Percentiles rank a stretch among this genome's conserved stretches.
These are phyloP conservation scores for Abramis brama DNA, from an alignment of 2,113 vertebrate genomes.

Conservation along the genomic window DNA sequence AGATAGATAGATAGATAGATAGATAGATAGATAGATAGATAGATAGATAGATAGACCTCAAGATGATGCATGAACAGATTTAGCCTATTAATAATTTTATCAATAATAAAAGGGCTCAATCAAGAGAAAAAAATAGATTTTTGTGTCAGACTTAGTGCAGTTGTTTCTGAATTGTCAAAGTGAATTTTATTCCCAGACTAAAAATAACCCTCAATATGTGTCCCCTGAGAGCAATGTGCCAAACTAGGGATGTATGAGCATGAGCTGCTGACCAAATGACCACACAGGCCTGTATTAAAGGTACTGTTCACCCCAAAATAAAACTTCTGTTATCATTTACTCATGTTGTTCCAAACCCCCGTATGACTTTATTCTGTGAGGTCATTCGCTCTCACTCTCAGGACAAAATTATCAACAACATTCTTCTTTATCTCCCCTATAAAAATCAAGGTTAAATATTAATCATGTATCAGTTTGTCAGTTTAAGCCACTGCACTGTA, in stretches of 20 bases:
- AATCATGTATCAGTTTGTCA: background rate
- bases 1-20: constrained; percentile 22
- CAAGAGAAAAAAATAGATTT: background rate
- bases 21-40: constrained; percentile 17
- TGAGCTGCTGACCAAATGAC: background rate
- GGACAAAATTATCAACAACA: background rate
- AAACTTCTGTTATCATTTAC: background rate
- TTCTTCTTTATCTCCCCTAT: background rate
- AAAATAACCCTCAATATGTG: constrained; percentile 26
- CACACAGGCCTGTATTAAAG: constrained; percentile 11
- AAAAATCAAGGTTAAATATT: background rate
- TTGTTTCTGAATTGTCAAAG: background rate
- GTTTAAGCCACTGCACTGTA: background rate
- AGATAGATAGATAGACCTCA: constrained; percentile 24
- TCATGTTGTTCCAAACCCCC: background rate
- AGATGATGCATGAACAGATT: background rate
- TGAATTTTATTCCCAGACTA: constrained; percentile 8
- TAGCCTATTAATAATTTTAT: background rate
- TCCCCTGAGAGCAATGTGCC: constrained; percentile 20
- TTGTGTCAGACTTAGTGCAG: background rate
- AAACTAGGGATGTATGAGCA: constrained; percentile 1
- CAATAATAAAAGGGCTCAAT: background rate
- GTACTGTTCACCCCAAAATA: background rate
- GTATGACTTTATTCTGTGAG: background rate
- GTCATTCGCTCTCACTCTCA: background rate